A percentile compares a stretch with the other conserved stretches of the same genome.
phyloP scores from a whole-genome alignment of 2,113 vertebrate species.

The Cynopterus brachyotis region DNA sequence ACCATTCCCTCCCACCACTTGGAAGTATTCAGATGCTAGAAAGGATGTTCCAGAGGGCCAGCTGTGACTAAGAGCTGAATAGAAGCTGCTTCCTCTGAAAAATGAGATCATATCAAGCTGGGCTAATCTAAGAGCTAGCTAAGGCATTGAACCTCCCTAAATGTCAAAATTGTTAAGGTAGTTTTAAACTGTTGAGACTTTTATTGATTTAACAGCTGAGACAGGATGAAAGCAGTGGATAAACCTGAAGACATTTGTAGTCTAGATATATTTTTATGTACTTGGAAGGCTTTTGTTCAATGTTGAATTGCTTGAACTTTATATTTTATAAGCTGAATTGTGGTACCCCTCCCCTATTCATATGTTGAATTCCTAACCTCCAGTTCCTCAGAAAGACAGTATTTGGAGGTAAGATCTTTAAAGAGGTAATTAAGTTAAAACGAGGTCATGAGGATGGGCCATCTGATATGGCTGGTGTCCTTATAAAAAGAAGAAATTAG shows the following conservation, averaged over 20 bases:
- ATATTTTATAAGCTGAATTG: not conserved
- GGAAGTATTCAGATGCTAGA: not conserved
- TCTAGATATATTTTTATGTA: not conserved
- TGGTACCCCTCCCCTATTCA: not conserved
- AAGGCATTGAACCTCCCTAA: not conserved
- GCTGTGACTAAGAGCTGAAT: constrained; percentile 45
- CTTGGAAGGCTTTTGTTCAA: constrained; percentile 32
- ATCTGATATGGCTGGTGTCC: not conserved
- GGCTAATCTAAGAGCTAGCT: not conserved
- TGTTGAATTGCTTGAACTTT: not conserved
- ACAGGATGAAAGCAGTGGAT: not conserved
- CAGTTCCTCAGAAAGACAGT: constrained; percentile 8
- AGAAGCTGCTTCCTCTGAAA: constrained; percentile 39
- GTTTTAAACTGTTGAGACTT: constrained; percentile 48
- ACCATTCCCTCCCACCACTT: not conserved
- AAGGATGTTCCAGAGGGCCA: constrained; percentile 41
- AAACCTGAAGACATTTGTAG: not conserved
- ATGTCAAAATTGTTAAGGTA: constrained; percentile 48
- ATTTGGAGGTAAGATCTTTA: not conserved
- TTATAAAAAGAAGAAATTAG: not conserved
- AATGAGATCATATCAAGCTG: constrained; percentile 44
- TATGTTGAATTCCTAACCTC: not conserved
- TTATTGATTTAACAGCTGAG: constrained; percentile 26
- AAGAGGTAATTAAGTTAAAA: constrained; percentile 24
- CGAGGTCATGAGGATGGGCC: not conserved